phyloP scores from a whole-genome alignment of 1,140 invertebrate species.

The Zaprionus inermis region DNA sequence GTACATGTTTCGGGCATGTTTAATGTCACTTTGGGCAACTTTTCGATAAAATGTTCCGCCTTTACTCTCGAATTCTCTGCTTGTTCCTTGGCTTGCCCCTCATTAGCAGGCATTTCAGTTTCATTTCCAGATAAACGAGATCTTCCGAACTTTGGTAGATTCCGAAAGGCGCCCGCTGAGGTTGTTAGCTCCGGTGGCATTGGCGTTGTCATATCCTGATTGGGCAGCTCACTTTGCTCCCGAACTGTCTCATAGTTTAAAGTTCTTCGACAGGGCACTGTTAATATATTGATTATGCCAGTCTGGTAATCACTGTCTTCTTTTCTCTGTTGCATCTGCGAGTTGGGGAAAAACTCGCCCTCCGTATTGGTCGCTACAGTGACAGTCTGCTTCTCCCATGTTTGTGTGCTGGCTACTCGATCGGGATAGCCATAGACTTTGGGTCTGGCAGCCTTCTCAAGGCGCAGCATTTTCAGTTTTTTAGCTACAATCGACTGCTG shows the following conservation, averaged over 20 bases:
- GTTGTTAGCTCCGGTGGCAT: not conserved
- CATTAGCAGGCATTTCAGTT: no score
- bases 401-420: constrained; percentile 24
- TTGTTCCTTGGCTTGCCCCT: not conserved
- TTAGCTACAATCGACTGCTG: not conserved
- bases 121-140: not conserved
- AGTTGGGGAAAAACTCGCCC: not conserved
- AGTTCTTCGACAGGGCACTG: constrained; percentile 15
- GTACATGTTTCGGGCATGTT: not conserved
- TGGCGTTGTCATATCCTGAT: not conserved
- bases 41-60: not conserved
- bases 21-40: not conserved
- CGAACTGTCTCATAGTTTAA: not conserved
- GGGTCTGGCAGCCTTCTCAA: constrained; percentile 55
- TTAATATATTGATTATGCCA: constrained; percentile 51
- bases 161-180: not conserved
- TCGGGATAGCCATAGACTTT: constrained; percentile 20
- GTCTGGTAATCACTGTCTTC: not conserved
- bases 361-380: constrained; percentile 10
- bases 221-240: not conserved
- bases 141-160: constrained; percentile 15
- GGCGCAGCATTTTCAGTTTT: constrained; percentile 34
- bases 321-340: not conserved
- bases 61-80: no score
- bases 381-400: not conserved